Percentiles rank a stretch among this genome's conserved stretches.
Conservation (phyloP, 2,797 vertebrate species). For the Morus bassanus region DNA sequence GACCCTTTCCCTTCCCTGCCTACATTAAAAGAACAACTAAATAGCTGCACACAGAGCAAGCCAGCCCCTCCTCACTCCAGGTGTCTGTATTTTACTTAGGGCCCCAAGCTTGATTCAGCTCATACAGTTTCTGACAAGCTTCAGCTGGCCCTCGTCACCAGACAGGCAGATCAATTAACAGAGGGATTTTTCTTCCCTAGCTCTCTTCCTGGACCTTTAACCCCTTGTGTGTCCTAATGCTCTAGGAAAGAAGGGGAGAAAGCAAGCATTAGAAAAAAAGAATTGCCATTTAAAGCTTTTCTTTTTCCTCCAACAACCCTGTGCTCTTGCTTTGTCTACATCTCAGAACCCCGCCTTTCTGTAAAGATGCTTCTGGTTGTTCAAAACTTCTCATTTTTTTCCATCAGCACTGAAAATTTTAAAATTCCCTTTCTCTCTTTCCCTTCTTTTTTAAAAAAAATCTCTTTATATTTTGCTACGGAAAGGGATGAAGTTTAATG, state of each 20-base stretch:
- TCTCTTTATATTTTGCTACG: not conserved
- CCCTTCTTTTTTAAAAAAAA: not conserved
- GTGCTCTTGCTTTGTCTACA: not conserved
- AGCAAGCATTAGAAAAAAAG: not conserved
- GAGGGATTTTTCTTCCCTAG: slow-evolving; percentile 68
- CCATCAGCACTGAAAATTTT: not conserved
- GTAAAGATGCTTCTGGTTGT: not conserved
- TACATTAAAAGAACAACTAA: slow-evolving; percentile 37
- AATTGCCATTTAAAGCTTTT: not conserved
- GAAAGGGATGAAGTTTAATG: not conserved
- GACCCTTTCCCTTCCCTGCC: slow-evolving; percentile 38
- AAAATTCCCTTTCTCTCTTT: not conserved
- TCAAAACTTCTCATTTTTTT: not conserved
- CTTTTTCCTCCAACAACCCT: not conserved
- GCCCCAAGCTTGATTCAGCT: slow-evolving; percentile 60
- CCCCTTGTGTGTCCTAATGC: slow-evolving; percentile 43
- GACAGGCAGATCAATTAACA: slow-evolving; percentile 72
- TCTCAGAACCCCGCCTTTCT: not conserved
- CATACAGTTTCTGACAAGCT: slow-evolving; percentile 67
- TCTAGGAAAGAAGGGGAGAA: not conserved
- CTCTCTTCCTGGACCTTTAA: slow-evolving; percentile 70
- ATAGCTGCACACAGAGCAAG: not conserved
- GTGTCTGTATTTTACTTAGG: slow-evolving; percentile 66
- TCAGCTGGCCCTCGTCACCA: slow-evolving; percentile 71
- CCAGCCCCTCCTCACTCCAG: slow-evolving; percentile 56